Evolutionary conservation across 2,888 invertebrate species (phyloP), one percentile per base, ranked within the genome.

Genomic region (Stenolophus ochropezus): DNA sequence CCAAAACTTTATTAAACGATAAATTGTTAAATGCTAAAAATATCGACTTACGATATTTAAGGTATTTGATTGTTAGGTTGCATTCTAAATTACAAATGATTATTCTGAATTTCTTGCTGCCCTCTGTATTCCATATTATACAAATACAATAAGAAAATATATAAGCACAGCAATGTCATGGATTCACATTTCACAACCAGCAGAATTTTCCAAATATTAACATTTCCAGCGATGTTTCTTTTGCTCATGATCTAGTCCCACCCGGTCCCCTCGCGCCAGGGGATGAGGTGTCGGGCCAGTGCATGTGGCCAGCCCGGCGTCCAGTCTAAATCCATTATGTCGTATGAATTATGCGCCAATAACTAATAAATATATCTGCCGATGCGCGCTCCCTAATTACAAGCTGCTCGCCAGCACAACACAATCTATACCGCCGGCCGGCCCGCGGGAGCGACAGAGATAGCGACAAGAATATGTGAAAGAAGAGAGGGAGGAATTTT

Each of bases 331-430:
- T 79, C 79, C 79, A 79, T 79, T 79, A 79, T 79, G 69, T 49
- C 69, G 11, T 79, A 79, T 79, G 79, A 79, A 79, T 79, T 69
- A 79, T 79, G 79, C 79, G 51, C 47, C 49, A 79, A 79, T 79
- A 79, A 79, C 79, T 79, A 79, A 79, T 79, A 79, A 79, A 79
- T 79, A 79, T 79, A 79, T 69, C 69, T 25, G 33, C 14, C 16
- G 51, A 23, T 25, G 74, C 21, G 51, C 27, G 18, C 25, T 25
- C 18, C n/a, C 53, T 75, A 76, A 76, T 76, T 76, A 76, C 76
- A 20, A 42, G 69, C 33, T 69, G 27, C 16, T 16, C 16, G 27
- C 33, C 33, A 11, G 33, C 56, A 21, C 14, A 56, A 56, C 18
- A 11, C 18, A 56, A 11, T 42, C 27, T n/a, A 33, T 27, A 33